phyloP scores from a whole-genome alignment of 2,888 invertebrate genomes.

The Cephus sareptanus region DNA sequence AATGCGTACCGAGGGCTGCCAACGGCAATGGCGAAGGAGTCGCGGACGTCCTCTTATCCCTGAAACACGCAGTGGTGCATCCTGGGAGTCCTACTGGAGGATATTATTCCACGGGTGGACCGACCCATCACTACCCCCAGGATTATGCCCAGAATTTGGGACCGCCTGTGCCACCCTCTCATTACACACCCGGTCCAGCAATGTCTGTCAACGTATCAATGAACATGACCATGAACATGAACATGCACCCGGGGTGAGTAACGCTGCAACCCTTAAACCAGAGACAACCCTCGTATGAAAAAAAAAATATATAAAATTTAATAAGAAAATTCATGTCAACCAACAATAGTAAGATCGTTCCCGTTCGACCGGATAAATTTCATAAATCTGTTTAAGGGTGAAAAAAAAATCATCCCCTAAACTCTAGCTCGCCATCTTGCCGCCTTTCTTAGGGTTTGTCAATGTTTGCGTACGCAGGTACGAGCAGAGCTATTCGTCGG shows the following conservation, averaged over 20 bases:
- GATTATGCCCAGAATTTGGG: slow-evolving; percentile 58
- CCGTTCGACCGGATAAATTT: background rate
- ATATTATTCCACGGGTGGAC: slow-evolving; percentile 58
- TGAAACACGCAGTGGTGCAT: slow-evolving; percentile 90
- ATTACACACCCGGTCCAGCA: slow-evolving; percentile 75
- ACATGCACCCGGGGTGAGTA: slow-evolving; percentile 62
- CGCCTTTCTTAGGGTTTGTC: background rate
- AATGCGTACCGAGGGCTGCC: slow-evolving; percentile 66
- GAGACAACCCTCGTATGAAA: background rate
- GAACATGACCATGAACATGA: slow-evolving; percentile 95
- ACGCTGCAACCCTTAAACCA: background rate
- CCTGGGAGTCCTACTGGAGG: slow-evolving; percentile 70
- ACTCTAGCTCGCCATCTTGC: background rate
- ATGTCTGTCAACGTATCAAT: slow-evolving; percentile 98
- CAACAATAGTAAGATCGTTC: background rate
- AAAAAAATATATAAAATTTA: background rate
- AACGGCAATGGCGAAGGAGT: slow-evolving; percentile 78
- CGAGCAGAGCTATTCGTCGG: slow-evolving; percentile 62
- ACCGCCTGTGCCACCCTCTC: slow-evolving; percentile 67
- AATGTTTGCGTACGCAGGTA: slow-evolving; percentile 43
- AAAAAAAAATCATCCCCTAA: background rate
- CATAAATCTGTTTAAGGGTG: background rate
- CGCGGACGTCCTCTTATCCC: slow-evolving; percentile 87
- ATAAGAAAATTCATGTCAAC: background rate
- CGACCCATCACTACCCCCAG: slow-evolving; percentile 54